Percentiles rank a stretch among this genome's conserved stretches.
phyloP scores from a whole-genome alignment of 2,888 invertebrate genomes.

The Hydraecia micacea region DNA sequence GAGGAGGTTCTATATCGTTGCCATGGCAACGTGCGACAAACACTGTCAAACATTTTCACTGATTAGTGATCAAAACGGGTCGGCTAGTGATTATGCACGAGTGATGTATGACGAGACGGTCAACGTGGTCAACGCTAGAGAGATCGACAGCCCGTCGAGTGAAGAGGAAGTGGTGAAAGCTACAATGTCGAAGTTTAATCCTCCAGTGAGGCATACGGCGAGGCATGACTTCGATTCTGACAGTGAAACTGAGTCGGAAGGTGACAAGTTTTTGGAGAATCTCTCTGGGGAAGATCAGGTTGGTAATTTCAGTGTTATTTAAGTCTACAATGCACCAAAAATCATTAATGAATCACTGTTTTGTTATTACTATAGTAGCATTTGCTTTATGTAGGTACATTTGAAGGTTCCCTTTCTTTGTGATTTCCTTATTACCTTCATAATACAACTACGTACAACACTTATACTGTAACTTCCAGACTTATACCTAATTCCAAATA shows the following conservation, averaged over 20 bases:
- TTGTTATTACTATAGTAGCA: neutral
- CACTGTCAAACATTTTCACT: slow-evolving; percentile 84
- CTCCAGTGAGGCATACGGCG: slow-evolving; percentile 84
- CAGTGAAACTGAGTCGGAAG: slow-evolving; percentile 83
- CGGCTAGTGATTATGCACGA: slow-evolving; percentile 69
- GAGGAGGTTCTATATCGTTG: slow-evolving; percentile 76
- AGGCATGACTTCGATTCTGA: slow-evolving; percentile 87
- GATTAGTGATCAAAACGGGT: slow-evolving; percentile 65
- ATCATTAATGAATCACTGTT: neutral
- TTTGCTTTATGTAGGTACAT: too few species aligned
- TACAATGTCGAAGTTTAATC: slow-evolving; percentile 87
- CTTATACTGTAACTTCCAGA: neutral
- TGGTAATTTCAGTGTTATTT: slow-evolving; percentile 20
- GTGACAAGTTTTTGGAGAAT: slow-evolving; percentile 80
- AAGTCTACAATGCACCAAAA: too few species aligned
- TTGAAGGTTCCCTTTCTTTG: slow-evolving; percentile 18
- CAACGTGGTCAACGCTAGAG: slow-evolving; percentile 89
- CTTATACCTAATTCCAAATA: neutral
- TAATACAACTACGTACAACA: neutral
- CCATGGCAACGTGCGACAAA: slow-evolving; percentile 87
- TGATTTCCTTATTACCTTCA: slow-evolving; percentile 7
- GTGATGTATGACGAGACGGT: slow-evolving; percentile 91
- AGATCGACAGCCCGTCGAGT: slow-evolving; percentile 88
- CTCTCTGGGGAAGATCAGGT: slow-evolving; percentile 81
- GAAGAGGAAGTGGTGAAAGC: slow-evolving; percentile 80